Evolutionary conservation across 92 coral and sea anemone genomes (phyloP).

Genomic region (Actinernus sp.): DNA sequence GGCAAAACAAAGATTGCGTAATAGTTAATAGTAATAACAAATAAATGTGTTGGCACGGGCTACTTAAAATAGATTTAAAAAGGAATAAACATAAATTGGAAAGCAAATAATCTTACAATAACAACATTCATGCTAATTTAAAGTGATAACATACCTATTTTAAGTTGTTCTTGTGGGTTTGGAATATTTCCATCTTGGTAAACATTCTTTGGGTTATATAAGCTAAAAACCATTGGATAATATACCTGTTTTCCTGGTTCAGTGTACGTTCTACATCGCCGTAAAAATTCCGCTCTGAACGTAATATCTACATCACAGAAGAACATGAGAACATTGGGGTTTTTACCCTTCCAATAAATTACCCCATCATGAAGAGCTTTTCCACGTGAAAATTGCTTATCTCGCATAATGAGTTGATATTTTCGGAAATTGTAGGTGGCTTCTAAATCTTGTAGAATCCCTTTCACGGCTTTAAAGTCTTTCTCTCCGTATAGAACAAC

Average conservation of each 20-base stretch:
- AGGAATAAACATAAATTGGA: too few relatives aligned
- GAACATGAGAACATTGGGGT: slow-evolving; percentile 78
- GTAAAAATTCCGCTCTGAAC: slow-evolving; percentile 73
- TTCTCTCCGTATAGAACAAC: slow-evolving; percentile 85
- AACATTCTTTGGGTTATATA: slow-evolving; percentile 85
- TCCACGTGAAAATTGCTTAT: slow-evolving; percentile 83
- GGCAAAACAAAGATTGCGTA: too few relatives aligned
- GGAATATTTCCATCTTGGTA: slow-evolving; percentile 77
- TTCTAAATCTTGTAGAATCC: slow-evolving; percentile 66
- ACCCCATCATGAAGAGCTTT: slow-evolving; percentile 94
- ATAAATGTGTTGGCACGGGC: too few relatives aligned
- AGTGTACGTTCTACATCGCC: slow-evolving; percentile 82
- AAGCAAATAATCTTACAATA: too few relatives aligned
- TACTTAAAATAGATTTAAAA: too few relatives aligned
- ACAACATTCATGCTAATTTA: background rate
- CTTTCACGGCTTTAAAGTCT: slow-evolving; percentile 70
- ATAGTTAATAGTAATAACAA: too few relatives aligned
- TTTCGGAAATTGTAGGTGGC: slow-evolving; percentile 66
- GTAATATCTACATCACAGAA: slow-evolving; percentile 95
- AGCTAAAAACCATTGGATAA: slow-evolving; percentile 91
- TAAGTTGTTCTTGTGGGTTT: slow-evolving; percentile 58
- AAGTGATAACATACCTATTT: slow-evolving; percentile 49
- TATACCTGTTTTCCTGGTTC: slow-evolving; percentile 77
- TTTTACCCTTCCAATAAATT: slow-evolving; percentile 70
- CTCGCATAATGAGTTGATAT: slow-evolving; percentile 77